Evolutionary conservation across 2,888 invertebrate genomes (phyloP), one percentile per base, ranked within the genome.

Genomic region (Dermolepida albohirtum): DNA sequence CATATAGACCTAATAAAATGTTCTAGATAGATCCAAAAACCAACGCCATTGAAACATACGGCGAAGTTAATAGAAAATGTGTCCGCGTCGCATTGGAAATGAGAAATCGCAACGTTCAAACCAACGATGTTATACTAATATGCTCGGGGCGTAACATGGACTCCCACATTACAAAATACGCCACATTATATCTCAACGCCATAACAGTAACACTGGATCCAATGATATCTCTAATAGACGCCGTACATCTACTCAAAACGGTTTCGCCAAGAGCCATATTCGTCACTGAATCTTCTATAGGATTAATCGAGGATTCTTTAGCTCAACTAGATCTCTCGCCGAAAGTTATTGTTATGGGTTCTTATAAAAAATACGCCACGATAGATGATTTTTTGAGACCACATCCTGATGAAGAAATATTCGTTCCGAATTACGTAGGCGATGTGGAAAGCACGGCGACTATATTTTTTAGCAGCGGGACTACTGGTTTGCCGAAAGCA

Each of bases 31-130:
- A 86, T 57, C 84, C 84, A 22, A 80, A 77, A 0, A 84, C 84
- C 8, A 83, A 78, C 1, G 80, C 84, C 65, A 76, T 77, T 1
- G 83, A 85, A 72, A 85, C 83, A 0, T 82, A 78, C 41, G 79
- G 75, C 1, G 82, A 84, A 6, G 78, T 81, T 0, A 71, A 84
- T 1, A 73, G 78, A 16, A 79, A 85, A 16, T 81, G 84, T 1
- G 80, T 85, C 2, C 77, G 81, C 27, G 82, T 85, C 67, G 87
- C 87, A 0, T 79, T 77, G n/a, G 78, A 82, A 14, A 74, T 87
- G 50, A 77, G 66, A 44, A 80, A 77, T 16, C 67, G 82, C 40
- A 67, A 69, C 8, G 14, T 71, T 10, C 47, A 55, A 55, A 68
- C 70, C 1, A 83, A 83, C 0, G 87, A 86, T 70, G 82, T 86